Evolutionary conservation across 1,140 invertebrate species (phyloP), one percentile per base, ranked within the genome.

Genomic region (Eriosoma lanigerum): DNA sequence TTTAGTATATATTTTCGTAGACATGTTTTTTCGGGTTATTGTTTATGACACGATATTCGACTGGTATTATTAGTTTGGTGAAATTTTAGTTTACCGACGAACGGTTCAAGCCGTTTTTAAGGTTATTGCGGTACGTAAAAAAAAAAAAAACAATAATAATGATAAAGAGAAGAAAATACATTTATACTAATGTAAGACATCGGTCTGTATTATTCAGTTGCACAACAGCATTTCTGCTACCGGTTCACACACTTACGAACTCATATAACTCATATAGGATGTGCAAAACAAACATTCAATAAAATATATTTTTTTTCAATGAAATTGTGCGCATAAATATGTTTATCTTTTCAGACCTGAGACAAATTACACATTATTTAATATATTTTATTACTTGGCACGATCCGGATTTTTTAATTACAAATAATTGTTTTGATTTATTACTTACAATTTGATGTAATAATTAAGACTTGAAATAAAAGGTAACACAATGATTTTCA

Each of bases 141-240:
- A 62, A 60, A 62, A 62, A 62, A 15, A n/a, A 64, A n/a, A 62
- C 32, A 64, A 64, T n/a, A n/a, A 60, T 60, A 60, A 13, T 26
- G 15, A 29, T 38, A 32, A 66, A 66, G 62, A 64, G 29, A 64
- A 32, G n/a, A 60, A 38, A 21, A 38, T 52, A 52, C 50, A 15
- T 52, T 38, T 38, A 38, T 64, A 38, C n/a, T 38, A 21, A 64
- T 64, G 24, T 19, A 44, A 29, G 32, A 32, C 26, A 32, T 1
- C 26, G 9, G 24, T 60, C 24, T 1, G 24, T 38, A 4, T 38
- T 38, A 38, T 38, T 32, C 26, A n/a, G 64, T 46, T 68, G 64
- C 38, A 68, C 64, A 68, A 68, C 64, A 21, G 19, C n/a, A 26
- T 46, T 68, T 68, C 8, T 46, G 64, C 64, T 24, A 68, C 38